Percentiles rank a stretch among this genome's conserved stretches.
Conservation (phyloP, 2,888 invertebrate genomes). For the Eutolmus rufibarbis region DNA sequence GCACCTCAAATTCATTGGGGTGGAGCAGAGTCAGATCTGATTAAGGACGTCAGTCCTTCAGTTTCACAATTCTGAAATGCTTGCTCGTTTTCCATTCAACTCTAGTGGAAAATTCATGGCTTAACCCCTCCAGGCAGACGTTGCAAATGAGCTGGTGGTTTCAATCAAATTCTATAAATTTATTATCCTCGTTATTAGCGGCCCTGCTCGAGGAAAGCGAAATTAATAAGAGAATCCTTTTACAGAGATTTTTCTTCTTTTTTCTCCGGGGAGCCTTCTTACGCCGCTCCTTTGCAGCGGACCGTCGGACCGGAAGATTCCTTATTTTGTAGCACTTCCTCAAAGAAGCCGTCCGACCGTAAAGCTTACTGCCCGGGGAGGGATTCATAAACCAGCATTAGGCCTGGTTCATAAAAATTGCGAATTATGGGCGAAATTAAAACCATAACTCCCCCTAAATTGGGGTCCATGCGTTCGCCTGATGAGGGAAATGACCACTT, state of each 20-base stretch:
- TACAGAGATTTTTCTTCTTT: neutral
- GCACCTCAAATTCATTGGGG: neutral
- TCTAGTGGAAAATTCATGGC: slow-evolving; percentile 1
- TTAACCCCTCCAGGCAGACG: neutral
- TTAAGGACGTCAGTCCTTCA: neutral
- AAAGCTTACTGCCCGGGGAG: neutral
- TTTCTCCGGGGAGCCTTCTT: neutral
- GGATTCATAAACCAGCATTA: slow-evolving; percentile 28
- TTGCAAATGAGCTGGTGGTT: slow-evolving; percentile 10
- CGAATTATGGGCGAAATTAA: slow-evolving; percentile 29
- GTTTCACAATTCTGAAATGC: neutral
- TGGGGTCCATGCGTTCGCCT: slow-evolving; percentile 24
- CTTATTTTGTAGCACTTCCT: slow-evolving; percentile 19
- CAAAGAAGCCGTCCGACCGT: neutral
- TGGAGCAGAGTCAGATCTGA: neutral
- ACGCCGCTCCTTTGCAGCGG: neutral
- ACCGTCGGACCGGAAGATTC: neutral
- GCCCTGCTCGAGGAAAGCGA: neutral
- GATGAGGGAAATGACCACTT: slow-evolving; percentile 33
- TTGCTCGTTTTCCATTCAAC: neutral
- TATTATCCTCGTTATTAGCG: neutral
- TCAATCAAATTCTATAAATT: slow-evolving; percentile 25
- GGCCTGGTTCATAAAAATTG: slow-evolving; percentile 21
- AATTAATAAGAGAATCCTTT: slow-evolving; percentile 2
- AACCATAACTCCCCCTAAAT: slow-evolving; percentile 20